Evolutionary conservation across 2,113 vertebrate genomes (phyloP).

Genomic region (Coregonus clupeaformis): DNA sequence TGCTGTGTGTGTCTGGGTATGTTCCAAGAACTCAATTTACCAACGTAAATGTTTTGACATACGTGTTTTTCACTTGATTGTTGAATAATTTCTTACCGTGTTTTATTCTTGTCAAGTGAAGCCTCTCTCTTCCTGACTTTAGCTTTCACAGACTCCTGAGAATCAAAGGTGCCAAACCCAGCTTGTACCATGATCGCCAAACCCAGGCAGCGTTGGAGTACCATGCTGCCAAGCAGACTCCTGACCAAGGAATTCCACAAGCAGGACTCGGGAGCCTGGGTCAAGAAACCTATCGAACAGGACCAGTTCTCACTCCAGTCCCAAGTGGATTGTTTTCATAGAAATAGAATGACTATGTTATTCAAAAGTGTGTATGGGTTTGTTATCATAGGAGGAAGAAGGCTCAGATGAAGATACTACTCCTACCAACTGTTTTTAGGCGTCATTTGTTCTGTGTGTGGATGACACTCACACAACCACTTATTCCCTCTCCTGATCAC

Average conservation of each 20-base stretch:
- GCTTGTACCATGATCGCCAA: constrained; percentile 93
- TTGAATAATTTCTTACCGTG: background rate
- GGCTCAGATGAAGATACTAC: background rate
- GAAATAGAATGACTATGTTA: background rate
- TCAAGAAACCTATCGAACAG: constrained; percentile 97
- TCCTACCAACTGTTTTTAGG: constrained; percentile 57
- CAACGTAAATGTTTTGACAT: no score
- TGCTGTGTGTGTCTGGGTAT: no score
- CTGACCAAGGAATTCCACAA: constrained; percentile 96
- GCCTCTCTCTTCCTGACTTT: background rate
- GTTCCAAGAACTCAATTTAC: no score
- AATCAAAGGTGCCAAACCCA: constrained; percentile 83
- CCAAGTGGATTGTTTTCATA: constrained; percentile 56
- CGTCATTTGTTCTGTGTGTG: constrained; percentile 48
- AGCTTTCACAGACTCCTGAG: constrained; percentile 83
- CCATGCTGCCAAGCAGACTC: constrained; percentile 88
- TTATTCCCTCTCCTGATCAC: background rate
- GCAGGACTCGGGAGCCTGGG: constrained; percentile 95
- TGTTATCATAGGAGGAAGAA: background rate
- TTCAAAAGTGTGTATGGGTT: background rate
- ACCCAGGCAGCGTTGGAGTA: constrained; percentile 90
- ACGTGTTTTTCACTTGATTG: background rate
- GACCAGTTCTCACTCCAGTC: constrained; percentile 92
- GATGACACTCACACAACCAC: background rate
- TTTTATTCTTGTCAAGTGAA: background rate